phyloP scores from a whole-genome alignment of 2,888 invertebrate species.

The Diplazon laetatorius region DNA sequence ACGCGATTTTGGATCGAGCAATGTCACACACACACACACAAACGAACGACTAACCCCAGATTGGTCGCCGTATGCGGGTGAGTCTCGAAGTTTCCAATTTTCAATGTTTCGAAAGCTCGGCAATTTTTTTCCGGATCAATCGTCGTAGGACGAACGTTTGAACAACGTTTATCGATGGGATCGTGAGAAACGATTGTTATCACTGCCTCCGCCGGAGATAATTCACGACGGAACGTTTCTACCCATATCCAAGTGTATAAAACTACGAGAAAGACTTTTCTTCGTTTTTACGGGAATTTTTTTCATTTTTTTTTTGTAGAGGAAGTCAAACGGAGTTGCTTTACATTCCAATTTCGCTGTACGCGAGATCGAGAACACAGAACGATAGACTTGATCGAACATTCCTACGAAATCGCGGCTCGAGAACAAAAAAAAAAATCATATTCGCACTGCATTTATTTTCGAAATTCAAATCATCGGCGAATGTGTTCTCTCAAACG shows the following conservation, averaged over 20 bases:
- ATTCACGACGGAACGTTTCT: constrained; percentile 42
- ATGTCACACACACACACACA: too few relatives aligned
- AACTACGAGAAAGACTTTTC: constrained; percentile 31
- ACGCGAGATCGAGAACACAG: constrained; percentile 25
- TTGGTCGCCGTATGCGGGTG: too few relatives aligned
- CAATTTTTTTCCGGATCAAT: too few relatives aligned
- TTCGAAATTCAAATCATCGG: constrained; percentile 29
- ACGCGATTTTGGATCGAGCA: too few relatives aligned
- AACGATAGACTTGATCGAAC: constrained; percentile 23
- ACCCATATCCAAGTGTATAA: constrained; percentile 55
- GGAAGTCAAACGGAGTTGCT: constrained; percentile 1
- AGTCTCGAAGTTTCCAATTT: too few relatives aligned
- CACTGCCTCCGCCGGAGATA: constrained; percentile 72
- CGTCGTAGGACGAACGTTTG: too few relatives aligned
- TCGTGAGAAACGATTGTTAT: constrained; percentile 58
- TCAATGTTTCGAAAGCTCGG: background rate
- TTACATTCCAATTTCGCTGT: constrained; percentile 56
- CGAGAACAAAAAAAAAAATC: background rate
- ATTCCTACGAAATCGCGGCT: constrained; percentile 34
- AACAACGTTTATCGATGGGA: constrained; percentile 9
- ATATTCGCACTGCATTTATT: constrained; percentile 25
- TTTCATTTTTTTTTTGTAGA: constrained; percentile 4
- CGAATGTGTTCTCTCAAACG: background rate
- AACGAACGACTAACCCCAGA: too few relatives aligned
- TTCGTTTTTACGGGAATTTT: background rate